Evolutionary conservation across 2,113 vertebrate species (phyloP), one percentile per base, ranked within the genome.

Genomic region (Nestor notabilis): DNA sequence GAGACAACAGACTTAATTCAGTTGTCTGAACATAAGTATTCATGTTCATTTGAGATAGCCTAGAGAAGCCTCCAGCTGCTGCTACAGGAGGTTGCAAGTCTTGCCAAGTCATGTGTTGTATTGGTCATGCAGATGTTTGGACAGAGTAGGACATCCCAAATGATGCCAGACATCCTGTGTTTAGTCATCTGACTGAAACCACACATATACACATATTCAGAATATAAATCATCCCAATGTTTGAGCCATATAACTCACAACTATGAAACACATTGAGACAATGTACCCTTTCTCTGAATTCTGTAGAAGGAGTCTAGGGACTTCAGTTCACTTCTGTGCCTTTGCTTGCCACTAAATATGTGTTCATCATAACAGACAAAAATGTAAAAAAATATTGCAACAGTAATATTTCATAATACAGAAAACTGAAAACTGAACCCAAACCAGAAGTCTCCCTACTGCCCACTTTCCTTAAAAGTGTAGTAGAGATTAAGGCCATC

Each of bases 91-190:
- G 0, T 24, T 37, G 19, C 0, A 10, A n/a, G 53, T 25, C 11
- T 37, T 2, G 28, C 80, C 90, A 93, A 89, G 77, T n/a, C 0
- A 0, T 6, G 29, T 69, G 43, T 49, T 82, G 11, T 24, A 58
- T 64, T 89, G 83, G 46, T 91, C 63, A 14, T 33, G 81, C 92
- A 96, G 87, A 81, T 83, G 72, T 72, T 83, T 91, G 68, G 92
- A 72, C 12, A 37, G 63, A 80, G 35, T 8, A 61, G 24, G 35
- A 79, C 39, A 33, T 64, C 72, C 33, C 68, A 93, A 94, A 83
- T 37, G 14, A 41, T 41, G 17, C 19, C 68, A 68, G 68, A 68
- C 44, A 69, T 49, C 60, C 46, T 49, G 41, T 85, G 33, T 39
- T 63, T 69, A 50, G 27, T 69, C 35, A 47, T 81, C 72, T 87